A percentile compares a stretch with the other conserved stretches of the same genome.
Evolutionary conservation across 2,113 vertebrate genomes (phyloP).

Genomic region (Zosterops pallidus): DNA sequence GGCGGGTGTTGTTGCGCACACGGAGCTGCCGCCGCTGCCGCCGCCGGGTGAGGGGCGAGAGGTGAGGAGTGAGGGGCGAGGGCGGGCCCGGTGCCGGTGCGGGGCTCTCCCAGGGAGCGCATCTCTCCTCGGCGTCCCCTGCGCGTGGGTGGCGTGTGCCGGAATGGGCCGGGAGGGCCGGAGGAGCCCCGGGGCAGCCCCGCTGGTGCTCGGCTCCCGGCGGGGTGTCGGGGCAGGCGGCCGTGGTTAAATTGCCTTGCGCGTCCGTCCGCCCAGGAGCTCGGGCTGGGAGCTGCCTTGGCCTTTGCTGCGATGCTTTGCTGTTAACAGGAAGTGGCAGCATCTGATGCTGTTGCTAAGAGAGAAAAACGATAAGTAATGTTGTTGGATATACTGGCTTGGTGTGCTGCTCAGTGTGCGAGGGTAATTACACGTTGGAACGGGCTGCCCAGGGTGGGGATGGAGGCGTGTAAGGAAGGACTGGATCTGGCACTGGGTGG

Average conservation of each 20-base stretch:
- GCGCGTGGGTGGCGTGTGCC: neutral
- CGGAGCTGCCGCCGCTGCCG: neutral
- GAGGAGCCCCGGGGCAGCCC: neutral
- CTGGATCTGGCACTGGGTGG: neutral
- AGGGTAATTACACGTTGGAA: neutral
- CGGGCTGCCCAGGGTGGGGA: neutral
- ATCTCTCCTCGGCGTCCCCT: neutral
- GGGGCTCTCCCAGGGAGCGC: too few species aligned
- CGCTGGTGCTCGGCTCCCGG: neutral
- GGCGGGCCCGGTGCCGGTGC: too few species aligned
- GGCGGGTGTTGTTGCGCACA: too few species aligned
- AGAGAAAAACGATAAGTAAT: accelerated
- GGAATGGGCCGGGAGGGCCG: neutral
- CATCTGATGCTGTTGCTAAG: neutral
- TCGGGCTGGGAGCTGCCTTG: neutral
- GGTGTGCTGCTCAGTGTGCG: accelerated
- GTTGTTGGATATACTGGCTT: accelerated
- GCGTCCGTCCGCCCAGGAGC: accelerated
- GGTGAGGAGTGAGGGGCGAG: neutral
- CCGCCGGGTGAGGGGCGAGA: neutral
- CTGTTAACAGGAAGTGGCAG: accelerated
- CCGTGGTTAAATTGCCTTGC: accelerated
- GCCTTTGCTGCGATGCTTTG: accelerated
- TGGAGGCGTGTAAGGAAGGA: neutral
- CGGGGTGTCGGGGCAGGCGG: too few species aligned